Evolutionary conservation across 2,888 invertebrate species (phyloP).

Genomic region (Mantis religiosa): DNA sequence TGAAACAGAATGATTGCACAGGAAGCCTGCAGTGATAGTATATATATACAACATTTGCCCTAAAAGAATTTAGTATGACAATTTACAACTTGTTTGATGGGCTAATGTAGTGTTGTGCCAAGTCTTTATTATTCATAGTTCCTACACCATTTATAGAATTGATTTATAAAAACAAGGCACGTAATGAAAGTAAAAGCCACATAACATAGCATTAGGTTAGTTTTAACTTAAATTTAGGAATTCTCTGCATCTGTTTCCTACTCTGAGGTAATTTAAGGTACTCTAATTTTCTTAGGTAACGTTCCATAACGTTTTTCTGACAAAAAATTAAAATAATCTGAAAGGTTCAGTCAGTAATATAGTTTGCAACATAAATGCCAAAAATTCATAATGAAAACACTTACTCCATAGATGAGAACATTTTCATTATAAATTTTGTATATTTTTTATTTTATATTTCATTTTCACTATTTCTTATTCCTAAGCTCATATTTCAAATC

Average conservation of each 20-base stretch:
- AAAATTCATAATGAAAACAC: not conserved
- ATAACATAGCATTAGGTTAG: not conserved
- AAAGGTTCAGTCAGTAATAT: not conserved
- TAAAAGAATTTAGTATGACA: not conserved
- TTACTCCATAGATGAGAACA: not conserved
- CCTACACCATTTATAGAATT: not conserved
- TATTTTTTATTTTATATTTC: not conserved
- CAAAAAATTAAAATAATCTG: not conserved
- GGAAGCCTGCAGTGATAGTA: not conserved
- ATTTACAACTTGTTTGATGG: not conserved
- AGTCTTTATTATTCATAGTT: not conserved
- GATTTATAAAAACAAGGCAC: constrained; percentile 16
- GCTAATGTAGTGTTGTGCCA: not conserved
- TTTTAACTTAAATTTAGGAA: not conserved
- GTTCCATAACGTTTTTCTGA: not conserved
- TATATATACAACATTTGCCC: not conserved
- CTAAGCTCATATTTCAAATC: not conserved
- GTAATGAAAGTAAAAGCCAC: not conserved
- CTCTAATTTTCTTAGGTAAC: not conserved
- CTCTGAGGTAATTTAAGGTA: not conserved
- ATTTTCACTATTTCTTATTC: not conserved
- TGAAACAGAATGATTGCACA: not conserved
- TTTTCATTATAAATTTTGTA: not conserved
- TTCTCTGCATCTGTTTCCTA: not conserved
- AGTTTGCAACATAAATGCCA: not conserved